These are phyloP conservation scores for Dynastes tityus DNA, from an alignment of 2,888 invertebrate genomes.

Conservation along the genomic window DNA sequence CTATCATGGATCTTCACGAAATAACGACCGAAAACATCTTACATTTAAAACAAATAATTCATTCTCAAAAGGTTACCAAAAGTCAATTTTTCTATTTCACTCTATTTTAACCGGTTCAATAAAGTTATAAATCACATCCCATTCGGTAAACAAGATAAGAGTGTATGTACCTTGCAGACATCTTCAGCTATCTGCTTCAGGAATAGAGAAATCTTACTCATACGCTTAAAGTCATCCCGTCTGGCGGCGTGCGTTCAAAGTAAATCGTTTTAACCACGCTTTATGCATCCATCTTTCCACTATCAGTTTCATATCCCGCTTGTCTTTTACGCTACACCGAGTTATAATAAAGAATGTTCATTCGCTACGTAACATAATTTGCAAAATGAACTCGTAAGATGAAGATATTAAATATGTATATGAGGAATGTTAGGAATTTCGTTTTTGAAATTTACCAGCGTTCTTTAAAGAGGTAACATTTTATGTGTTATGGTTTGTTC, in stretches of 20 bases:
- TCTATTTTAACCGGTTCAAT: neutral
- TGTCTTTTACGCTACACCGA: slow-evolving; percentile 17
- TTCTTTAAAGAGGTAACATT: too few species aligned
- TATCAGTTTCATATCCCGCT: slow-evolving; percentile 4
- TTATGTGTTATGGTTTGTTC: too few species aligned
- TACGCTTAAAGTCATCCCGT: slow-evolving; percentile 1
- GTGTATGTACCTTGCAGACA: neutral
- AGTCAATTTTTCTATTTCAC: too few species aligned
- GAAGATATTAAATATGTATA: too few species aligned
- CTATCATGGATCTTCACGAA: too few species aligned
- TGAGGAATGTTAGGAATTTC: too few species aligned
- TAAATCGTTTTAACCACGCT: slow-evolving; percentile 16
- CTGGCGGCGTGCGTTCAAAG: neutral
- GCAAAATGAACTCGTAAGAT: neutral
- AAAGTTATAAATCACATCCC: neutral
- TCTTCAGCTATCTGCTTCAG: neutral
- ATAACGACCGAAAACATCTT: too few species aligned
- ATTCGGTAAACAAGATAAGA: slow-evolving; percentile 6
- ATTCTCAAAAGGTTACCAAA: too few species aligned
- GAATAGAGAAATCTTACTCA: neutral
- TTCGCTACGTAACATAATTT: slow-evolving; percentile 8
- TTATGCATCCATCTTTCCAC: slow-evolving; percentile 25
- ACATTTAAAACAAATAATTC: too few species aligned
- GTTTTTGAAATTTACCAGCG: too few species aligned
- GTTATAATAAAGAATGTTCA: slow-evolving; percentile 12